Base-by-base conservation (phyloP, 2,888 invertebrate genomes). In the Andricus quercusramuli region DNA sequence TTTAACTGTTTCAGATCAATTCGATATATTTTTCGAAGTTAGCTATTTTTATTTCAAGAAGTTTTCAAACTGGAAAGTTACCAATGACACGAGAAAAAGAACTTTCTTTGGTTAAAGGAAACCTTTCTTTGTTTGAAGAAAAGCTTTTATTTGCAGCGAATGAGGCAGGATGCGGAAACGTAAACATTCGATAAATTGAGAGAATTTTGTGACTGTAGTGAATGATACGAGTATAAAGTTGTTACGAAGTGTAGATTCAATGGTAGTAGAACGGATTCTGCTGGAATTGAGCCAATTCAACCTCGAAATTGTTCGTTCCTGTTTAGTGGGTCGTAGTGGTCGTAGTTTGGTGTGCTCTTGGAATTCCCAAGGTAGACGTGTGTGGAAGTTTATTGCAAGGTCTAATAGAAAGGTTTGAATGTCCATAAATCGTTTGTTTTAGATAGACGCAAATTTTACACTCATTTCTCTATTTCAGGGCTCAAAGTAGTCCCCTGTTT, bases 261-360 rank as follows among this genome's bases (percentile, higher is more conserved):
- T 56, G 56, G 74, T 37, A 74, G 29, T 74, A n/a, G 56, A 56
- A 59, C 32, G 37, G 32, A 74, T 74, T 51, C 51, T 74, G n/a
- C 56, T 74, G 74, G 74, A 74, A 74, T 29, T 51, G 32, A 37
- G 74, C 74, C 74, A 74, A 74, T 74, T 74, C n/a, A 74, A 32
- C n/a, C 32, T 74, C 74, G 74, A 74, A 74, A 74, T 74, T 32
- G 29, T 74, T n/a, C 74, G 32, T 74, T 74, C 56, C 56, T 74
- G 32, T 56, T 74, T 74, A 74, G 56, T 51, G 29, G 32, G n/a
- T 29, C 70, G 47, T 51, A 20, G 20, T 44, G n/a, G n/a, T 29
- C 70, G 47, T 70, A 29, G 20, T 44, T 70, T 17, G 17, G 47
- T 47, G 47, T 47, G 25, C 29, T 74, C 56, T 56, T 56, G 56